A percentile compares a stretch with the other conserved stretches of the same genome.
phyloP scores from a whole-genome alignment of 2,113 vertebrate species.

The Raja brachyura region DNA sequence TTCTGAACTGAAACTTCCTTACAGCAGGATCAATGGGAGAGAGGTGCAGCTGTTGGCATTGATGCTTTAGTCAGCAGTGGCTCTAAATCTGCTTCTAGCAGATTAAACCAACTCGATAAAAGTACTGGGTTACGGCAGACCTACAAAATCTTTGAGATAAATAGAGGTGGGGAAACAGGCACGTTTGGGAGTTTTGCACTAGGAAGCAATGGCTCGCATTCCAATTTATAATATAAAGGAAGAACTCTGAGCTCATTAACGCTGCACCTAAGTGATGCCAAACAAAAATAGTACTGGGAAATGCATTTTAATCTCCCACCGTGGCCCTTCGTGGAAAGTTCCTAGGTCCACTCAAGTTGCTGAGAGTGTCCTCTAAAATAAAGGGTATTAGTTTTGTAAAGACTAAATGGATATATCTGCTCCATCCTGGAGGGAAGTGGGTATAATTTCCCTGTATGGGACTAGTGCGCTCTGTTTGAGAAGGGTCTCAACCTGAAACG shows the following conservation, averaged over 20 bases:
- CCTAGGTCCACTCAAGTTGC: too few relatives aligned
- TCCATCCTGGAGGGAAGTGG: too few relatives aligned
- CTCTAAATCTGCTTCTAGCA: neutral
- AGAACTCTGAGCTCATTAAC: neutral
- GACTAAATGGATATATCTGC: too few relatives aligned
- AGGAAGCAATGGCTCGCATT: neutral
- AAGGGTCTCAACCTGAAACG: too few relatives aligned
- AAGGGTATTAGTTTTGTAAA: too few relatives aligned
- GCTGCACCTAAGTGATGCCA: neutral
- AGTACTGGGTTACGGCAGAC: neutral
- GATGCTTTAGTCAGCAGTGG: neutral
- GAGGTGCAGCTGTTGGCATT: neutral
- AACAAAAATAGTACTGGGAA: neutral
- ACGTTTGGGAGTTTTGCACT: neutral
- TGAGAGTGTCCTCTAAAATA: too few relatives aligned
- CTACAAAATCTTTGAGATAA: neutral
- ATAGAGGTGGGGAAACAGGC: neutral
- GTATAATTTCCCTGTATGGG: too few relatives aligned
- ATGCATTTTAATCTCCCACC: neutral
- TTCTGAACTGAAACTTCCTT: neutral
- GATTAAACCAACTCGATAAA: neutral
- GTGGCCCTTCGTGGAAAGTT: too few relatives aligned
- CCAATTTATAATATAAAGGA: neutral
- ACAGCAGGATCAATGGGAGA: neutral
- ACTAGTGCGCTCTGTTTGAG: too few relatives aligned